phyloP scores from a whole-genome alignment of 2,113 vertebrate genomes.

The Melanostigma gelatinosum region DNA sequence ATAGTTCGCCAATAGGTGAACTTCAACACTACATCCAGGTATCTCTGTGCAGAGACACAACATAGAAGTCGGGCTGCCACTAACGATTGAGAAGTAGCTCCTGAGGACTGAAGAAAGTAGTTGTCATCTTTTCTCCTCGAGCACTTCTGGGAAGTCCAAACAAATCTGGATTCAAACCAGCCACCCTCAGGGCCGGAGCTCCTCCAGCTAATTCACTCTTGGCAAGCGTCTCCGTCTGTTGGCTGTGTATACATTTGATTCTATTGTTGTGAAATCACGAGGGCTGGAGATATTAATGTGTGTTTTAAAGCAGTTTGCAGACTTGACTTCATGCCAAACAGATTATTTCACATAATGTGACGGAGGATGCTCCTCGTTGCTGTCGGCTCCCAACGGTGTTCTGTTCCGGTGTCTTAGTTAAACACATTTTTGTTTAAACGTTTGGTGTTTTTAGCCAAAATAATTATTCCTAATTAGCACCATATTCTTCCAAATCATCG shows the following conservation, averaged over 20 bases:
- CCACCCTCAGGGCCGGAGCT: slow-evolving; percentile 12
- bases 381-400: neutral
- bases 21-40: no score
- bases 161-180: slow-evolving; percentile 24
- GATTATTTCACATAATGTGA: slow-evolving; percentile 8
- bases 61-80: no score
- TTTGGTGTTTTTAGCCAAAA: no score
- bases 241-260: slow-evolving; percentile 17
- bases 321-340: slow-evolving; percentile 12
- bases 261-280: slow-evolving; percentile 27
- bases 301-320: slow-evolving; percentile 13
- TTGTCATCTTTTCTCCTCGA: neutral
- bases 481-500: neutral
- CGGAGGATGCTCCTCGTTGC: neutral
- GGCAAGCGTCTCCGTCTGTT: slow-evolving; percentile 22
- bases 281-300: neutral
- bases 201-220: slow-evolving; percentile 22
- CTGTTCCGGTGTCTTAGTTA: neutral
- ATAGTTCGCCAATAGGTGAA: neutral
- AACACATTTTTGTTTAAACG: neutral
- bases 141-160: slow-evolving; percentile 8
- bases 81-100: neutral
- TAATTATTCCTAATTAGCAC: neutral
- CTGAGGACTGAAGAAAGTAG: neutral
- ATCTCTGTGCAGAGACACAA: no score